phyloP scores from a whole-genome alignment of 2,797 vertebrate genomes.

The Danio albolineatus region DNA sequence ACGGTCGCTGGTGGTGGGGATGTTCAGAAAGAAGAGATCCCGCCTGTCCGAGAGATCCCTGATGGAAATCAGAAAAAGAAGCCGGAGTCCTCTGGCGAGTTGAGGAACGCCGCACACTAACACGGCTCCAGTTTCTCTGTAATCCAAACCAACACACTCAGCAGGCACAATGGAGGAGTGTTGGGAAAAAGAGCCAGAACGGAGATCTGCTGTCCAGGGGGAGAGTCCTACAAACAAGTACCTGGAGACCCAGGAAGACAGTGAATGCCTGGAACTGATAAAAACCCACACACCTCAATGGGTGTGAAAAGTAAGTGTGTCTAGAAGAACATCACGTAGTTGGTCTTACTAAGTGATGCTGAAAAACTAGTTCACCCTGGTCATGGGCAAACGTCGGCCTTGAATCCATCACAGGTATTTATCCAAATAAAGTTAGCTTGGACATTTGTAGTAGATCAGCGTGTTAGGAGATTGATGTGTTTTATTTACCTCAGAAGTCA shows the following conservation, averaged over 20 bases:
- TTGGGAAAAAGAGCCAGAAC: constrained; percentile 49
- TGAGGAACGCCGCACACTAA: constrained; percentile 76
- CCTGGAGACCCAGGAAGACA: constrained; percentile 9
- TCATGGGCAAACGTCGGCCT: background rate
- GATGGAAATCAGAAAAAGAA: constrained; percentile 79
- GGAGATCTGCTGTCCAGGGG: constrained; percentile 4
- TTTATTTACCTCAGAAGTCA: too few species aligned
- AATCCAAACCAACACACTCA: constrained; percentile 70
- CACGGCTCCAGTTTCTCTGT: constrained; percentile 75
- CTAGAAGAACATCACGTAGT: background rate
- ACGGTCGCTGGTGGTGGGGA: constrained; percentile 11
- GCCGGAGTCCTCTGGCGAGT: constrained; percentile 71
- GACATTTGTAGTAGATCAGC: background rate
- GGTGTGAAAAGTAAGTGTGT: background rate
- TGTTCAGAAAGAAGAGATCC: constrained; percentile 35
- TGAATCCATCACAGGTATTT: background rate
- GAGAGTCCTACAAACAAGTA: constrained; percentile 30
- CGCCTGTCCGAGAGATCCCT: constrained; percentile 68
- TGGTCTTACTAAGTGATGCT: too few species aligned
- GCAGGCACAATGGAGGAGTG: constrained; percentile 28
- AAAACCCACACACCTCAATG: constrained; percentile 18
- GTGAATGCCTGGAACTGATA: constrained; percentile 19
- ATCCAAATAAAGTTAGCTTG: background rate
- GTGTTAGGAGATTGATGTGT: too few species aligned
- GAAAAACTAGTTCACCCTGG: background rate